Evolutionary conservation across 2,113 vertebrate genomes (phyloP), one percentile per base, ranked within the genome.

Genomic region (Caranx ignobilis): DNA sequence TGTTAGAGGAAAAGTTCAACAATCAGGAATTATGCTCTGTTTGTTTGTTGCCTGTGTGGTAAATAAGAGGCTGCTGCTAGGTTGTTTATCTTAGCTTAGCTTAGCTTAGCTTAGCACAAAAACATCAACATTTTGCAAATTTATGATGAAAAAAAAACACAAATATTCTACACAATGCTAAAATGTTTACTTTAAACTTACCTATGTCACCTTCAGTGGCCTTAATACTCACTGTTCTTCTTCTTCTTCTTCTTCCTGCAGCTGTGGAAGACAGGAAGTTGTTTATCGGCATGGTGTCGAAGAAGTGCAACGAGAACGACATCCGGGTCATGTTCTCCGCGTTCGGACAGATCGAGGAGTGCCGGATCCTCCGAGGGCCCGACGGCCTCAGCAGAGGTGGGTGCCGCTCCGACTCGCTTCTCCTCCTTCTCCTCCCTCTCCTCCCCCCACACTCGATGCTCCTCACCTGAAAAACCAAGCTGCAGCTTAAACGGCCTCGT

Each of bases 211-310:
- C 26, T 26, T 26, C 26, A 26, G 26, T 26, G 26, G 26, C 21
- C 54, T 65, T 77, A 18, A 48, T 41, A 18, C 31, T 68, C 18
- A 19, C 9, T n/a, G 9, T 4, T 90, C 92, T 90, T 77, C 39
- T 10, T 41, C 93, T 81, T 93, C 83, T 95, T 91, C 91, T 95
- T 37, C 91, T 90, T 82, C 90, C 89, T 92, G 91, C 94, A 99
- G 97, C 98, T 70, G 98, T 99, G 95, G 98, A 99, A 96, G 98
- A 99, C 95, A 97, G 98, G 96, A 99, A 99, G 95, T 93, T 99
- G 95, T 99, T 99, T 96, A 99, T 99, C 95, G 98, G 98, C 93
- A 99, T 99, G 98, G 98, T 99, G 95, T 99, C 98, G 57, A 99
- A 99, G 96, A 99, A 99, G 93, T 99, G 98, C 95, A 99, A 99